Percentiles rank a stretch among this genome's conserved stretches.
Evolutionary conservation across 2,797 vertebrate species (phyloP).

Genomic region (Hypotaenidia philippensis): DNA sequence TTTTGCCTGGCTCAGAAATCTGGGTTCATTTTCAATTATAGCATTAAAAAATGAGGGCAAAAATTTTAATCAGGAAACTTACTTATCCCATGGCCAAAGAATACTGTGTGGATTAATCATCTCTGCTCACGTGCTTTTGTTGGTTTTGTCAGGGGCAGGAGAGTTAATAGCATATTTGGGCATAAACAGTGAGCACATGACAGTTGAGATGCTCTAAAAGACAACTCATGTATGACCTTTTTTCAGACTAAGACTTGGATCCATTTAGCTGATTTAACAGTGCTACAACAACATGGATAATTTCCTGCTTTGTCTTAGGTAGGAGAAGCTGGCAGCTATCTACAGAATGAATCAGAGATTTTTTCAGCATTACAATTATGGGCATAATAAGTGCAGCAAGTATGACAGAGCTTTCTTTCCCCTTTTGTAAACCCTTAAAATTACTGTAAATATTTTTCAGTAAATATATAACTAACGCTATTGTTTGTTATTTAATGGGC

Average conservation of each 20-base stretch:
- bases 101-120: background rate
- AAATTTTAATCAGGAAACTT: background rate
- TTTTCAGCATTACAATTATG: background rate
- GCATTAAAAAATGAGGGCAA: background rate
- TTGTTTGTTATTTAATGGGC: background rate
- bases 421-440: background rate
- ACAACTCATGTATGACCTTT: background rate
- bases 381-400: background rate
- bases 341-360: constrained; percentile 2
- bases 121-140: background rate
- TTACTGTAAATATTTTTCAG: background rate
- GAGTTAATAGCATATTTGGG: background rate
- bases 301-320: constrained; percentile 35
- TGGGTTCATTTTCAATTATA: background rate
- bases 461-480: background rate
- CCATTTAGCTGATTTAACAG: constrained; percentile 10
- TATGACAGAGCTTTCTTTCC: background rate
- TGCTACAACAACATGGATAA: background rate
- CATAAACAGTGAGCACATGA: background rate
- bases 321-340: constrained; percentile 24
- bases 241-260: background rate
- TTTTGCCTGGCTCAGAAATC: background rate
- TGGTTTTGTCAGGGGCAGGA: background rate
- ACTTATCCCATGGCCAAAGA: background rate
- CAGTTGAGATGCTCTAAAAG: background rate